A percentile compares a stretch with the other conserved stretches of the same genome.
Evolutionary conservation across 2,888 invertebrate species (phyloP).

Genomic region (Hartigia nigra): DNA sequence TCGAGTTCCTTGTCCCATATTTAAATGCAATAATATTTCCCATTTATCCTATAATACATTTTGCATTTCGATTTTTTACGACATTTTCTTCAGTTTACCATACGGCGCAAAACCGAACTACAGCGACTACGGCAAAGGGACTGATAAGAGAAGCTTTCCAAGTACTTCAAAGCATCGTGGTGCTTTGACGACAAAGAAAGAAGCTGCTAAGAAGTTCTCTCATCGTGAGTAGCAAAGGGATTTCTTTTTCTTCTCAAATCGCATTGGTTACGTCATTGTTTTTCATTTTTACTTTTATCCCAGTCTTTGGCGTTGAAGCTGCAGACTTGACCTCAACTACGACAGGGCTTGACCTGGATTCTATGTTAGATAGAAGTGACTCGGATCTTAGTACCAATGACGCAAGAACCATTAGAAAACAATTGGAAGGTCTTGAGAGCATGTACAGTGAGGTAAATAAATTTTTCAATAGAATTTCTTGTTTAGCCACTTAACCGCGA

Average conservation of each 20-base stretch:
- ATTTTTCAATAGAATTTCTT: not conserved
- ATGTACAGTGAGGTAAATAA: conserved; percentile 84
- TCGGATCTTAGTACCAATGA: conserved; percentile 82
- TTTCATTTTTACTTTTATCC: conserved; percentile 33
- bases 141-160: conserved; percentile 59
- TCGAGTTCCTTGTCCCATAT: not conserved
- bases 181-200: conserved; percentile 58
- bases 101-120: conserved; percentile 73
- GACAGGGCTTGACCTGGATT: conserved; percentile 82
- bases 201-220: conserved; percentile 59
- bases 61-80: conserved; percentile 10
- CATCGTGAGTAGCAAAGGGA: conserved; percentile 49
- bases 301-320: conserved; percentile 79
- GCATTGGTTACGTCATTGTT: not conserved
- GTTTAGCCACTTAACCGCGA: not conserved
- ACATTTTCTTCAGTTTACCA: conserved; percentile 69
- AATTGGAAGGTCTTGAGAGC: conserved; percentile 84
- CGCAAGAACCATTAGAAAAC: conserved; percentile 81
- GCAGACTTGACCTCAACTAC: conserved; percentile 84
- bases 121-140: conserved; percentile 67
- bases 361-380: conserved; percentile 82
- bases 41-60: conserved; percentile 7
- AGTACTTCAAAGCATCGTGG: conserved; percentile 55
- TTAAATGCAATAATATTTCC: not conserved
- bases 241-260: not conserved